phyloP scores from a whole-genome alignment of 2,888 invertebrate genomes.

The Agrilus cyanescens region DNA sequence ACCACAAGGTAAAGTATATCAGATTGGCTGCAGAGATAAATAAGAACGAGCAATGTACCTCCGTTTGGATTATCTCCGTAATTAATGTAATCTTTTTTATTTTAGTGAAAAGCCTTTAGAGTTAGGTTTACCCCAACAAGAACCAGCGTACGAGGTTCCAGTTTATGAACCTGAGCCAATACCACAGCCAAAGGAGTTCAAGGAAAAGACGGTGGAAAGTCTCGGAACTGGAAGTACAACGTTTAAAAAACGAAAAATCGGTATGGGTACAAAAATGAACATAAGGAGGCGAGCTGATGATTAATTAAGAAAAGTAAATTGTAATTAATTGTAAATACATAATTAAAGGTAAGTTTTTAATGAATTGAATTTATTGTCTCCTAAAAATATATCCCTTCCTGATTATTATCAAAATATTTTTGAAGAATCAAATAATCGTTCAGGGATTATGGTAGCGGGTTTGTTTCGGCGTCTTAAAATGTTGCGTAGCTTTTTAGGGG shows the following conservation, averaged over 20 bases:
- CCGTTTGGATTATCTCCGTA: too few species aligned
- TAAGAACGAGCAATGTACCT: too few species aligned
- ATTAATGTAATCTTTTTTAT: too few species aligned
- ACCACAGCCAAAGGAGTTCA: slow-evolving; percentile 42
- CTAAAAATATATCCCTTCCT: too few species aligned
- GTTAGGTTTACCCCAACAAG: slow-evolving; percentile 55
- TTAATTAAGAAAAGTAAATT: slow-evolving; percentile 24
- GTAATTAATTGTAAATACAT: slow-evolving; percentile 19
- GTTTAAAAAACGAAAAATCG: slow-evolving; percentile 63
- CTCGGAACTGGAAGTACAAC: slow-evolving; percentile 33
- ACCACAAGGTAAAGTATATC: slow-evolving; percentile 43
- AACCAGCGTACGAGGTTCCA: slow-evolving; percentile 25
- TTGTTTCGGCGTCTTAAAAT: too few species aligned
- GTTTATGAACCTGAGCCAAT: slow-evolving; percentile 37
- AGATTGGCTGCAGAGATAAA: too few species aligned
- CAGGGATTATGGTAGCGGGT: too few species aligned
- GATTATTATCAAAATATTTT: too few species aligned
- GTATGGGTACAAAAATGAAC: slow-evolving; percentile 43
- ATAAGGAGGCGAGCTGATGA: slow-evolving; percentile 52
- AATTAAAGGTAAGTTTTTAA: background rate
- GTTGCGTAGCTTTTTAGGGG: too few species aligned
- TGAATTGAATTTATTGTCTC: too few species aligned
- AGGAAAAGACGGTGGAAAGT: slow-evolving; percentile 47
- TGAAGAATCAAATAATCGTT: too few species aligned
- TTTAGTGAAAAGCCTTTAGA: slow-evolving; percentile 40